A percentile compares a stretch with the other conserved stretches of the same genome.
phyloP scores from a whole-genome alignment of 2,797 vertebrate genomes.

The Falco naumanni region DNA sequence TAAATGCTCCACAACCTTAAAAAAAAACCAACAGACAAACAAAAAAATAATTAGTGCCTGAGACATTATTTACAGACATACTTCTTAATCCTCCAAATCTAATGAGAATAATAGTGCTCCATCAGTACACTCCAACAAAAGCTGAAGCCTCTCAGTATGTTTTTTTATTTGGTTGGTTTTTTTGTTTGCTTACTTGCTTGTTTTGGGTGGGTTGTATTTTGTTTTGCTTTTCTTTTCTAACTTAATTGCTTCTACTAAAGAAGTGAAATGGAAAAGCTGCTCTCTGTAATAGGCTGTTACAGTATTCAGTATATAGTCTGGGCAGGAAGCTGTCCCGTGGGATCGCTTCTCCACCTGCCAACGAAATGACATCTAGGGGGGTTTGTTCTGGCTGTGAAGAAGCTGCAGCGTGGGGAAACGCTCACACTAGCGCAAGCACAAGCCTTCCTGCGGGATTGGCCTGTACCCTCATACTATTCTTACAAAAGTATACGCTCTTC shows the following conservation, averaged over 20 bases:
- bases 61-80: neutral
- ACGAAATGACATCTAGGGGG: rapidly evolving
- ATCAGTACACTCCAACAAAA: rapidly evolving
- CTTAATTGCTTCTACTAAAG: neutral
- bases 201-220: neutral
- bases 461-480: rapidly evolving
- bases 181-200: neutral
- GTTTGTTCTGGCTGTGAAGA: neutral
- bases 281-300: neutral
- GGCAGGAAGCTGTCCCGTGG: neutral
- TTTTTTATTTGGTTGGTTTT: neutral
- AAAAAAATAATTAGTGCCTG: neutral
- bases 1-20: constrained; percentile 87
- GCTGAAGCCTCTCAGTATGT: neutral
- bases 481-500: rapidly evolving
- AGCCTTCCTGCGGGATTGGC: neutral
- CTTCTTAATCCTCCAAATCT: neutral
- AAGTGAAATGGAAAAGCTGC: neutral
- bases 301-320: neutral
- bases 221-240: neutral
- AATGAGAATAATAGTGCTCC: neutral
- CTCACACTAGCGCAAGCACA: neutral
- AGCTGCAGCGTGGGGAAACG: neutral
- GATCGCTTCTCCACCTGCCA: neutral
- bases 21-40: neutral